Percentiles rank a stretch among this genome's conserved stretches.
These are phyloP conservation scores for Drosophila aff. DNA, from an alignment of 1,140 invertebrate species.

Conservation along the genomic window DNA sequence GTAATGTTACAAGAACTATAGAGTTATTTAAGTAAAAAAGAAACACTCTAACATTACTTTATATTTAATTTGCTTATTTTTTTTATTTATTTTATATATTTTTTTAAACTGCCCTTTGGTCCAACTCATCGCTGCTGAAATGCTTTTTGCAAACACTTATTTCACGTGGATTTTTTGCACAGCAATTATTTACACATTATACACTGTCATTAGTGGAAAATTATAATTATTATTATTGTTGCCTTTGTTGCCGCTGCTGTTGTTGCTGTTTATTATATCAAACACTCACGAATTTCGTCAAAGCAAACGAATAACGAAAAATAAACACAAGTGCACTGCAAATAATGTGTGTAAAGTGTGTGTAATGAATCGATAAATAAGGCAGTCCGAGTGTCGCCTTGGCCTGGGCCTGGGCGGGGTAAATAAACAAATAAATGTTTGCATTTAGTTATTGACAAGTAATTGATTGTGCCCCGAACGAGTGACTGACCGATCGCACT, in stretches of 20 bases:
- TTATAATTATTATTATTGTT: constrained; percentile 33
- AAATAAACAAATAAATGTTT: constrained; percentile 48
- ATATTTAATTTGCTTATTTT: neutral
- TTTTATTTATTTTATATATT: neutral
- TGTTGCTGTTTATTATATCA: constrained; percentile 29
- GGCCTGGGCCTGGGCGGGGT: constrained; percentile 24
- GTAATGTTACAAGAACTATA: neutral
- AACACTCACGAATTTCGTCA: constrained; percentile 26
- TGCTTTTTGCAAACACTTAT: constrained; percentile 17
- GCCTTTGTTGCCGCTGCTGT: neutral
- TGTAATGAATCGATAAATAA: constrained; percentile 47
- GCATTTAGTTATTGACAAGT: constrained; percentile 48
- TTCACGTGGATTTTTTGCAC: constrained; percentile 19
- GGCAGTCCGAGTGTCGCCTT: constrained; percentile 22
- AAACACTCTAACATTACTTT: neutral
- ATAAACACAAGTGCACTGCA: constrained; percentile 24
- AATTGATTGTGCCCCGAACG: constrained; percentile 50
- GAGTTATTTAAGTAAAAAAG: neutral
- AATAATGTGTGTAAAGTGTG: constrained; percentile 26
- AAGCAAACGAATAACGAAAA: constrained; percentile 4
- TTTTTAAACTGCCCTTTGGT: neutral
- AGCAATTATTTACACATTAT: constrained; percentile 47
- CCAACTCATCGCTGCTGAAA: neutral
- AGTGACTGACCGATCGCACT: constrained; percentile 49
- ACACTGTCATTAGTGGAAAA: constrained; percentile 39